These are phyloP conservation scores for Protaetia brevitarsis DNA, from an alignment of 1,140 invertebrate genomes.

Conservation along the genomic window DNA sequence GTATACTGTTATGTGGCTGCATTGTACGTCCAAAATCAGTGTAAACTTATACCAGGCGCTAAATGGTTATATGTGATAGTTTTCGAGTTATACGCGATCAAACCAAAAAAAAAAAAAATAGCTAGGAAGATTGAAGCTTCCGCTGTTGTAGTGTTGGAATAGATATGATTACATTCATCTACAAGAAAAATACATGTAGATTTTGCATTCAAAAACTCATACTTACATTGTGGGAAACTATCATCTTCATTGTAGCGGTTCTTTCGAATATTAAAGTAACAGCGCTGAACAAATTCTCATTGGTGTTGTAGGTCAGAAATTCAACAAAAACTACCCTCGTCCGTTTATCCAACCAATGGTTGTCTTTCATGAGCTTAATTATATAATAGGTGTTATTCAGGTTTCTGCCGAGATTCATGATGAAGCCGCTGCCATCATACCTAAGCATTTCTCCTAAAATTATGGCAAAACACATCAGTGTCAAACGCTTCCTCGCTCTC, in stretches of 20 bases:
- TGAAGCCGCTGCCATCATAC: constrained; percentile 15
- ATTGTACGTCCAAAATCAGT: no score
- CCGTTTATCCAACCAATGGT: constrained; percentile 15
- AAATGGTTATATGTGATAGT: no score
- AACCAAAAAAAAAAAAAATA: no score
- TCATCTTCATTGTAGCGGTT: neutral
- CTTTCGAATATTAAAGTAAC: constrained; percentile 9
- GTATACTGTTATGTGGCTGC: no score
- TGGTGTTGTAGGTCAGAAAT: constrained; percentile 23
- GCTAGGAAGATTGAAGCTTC: no score
- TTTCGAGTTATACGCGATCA: no score
- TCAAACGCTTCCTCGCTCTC: neutral
- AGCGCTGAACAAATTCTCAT: constrained; percentile 20
- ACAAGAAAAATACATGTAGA: neutral
- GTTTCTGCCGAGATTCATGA: constrained; percentile 5
- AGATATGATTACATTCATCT: no score
- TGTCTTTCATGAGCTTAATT: neutral
- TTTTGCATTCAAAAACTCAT: neutral
- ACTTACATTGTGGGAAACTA: neutral
- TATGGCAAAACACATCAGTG: neutral
- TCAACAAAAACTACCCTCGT: constrained; percentile 19
- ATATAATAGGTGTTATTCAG: constrained; percentile 24
- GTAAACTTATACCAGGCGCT: no score
- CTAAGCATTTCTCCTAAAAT: constrained; percentile 7
- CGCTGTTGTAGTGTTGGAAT: no score